These are phyloP conservation scores for Sinella curviseta DNA, from an alignment of 1,140 invertebrate genomes.

Conservation along the genomic window DNA sequence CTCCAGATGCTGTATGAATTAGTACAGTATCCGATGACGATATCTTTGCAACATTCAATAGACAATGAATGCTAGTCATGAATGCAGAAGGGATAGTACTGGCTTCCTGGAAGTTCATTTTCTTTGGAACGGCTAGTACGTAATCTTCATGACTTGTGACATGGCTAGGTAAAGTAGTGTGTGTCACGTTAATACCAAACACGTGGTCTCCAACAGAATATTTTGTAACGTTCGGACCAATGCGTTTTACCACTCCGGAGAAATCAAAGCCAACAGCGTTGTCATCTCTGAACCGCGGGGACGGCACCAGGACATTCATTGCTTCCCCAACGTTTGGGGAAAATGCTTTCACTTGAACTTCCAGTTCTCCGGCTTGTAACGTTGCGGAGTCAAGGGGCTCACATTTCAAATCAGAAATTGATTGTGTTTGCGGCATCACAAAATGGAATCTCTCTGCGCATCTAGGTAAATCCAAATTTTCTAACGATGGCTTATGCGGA, in stretches of 20 bases:
- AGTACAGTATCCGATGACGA: not conserved
- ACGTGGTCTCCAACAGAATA: not conserved
- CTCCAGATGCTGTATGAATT: not conserved
- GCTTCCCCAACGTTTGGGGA: not conserved
- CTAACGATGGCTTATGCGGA: not conserved
- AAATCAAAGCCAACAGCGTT: conserved; percentile 3
- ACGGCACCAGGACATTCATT: not conserved
- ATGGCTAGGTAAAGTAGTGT: not conserved
- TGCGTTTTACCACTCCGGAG: not conserved
- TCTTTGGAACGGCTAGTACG: not conserved
- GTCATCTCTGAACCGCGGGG: not conserved
- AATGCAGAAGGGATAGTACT: not conserved
- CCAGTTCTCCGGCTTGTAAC: not conserved
- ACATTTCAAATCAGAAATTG: not conserved
- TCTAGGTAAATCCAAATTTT: not conserved
- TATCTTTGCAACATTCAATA: not conserved
- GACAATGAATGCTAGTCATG: not conserved
- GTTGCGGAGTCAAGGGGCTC: not conserved
- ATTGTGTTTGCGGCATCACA: not conserved
- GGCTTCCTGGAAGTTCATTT: not conserved
- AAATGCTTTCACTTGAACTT: conserved; percentile 3
- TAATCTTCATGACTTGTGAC: not conserved
- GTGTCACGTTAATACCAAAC: not conserved
- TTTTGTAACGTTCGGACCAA: not conserved
- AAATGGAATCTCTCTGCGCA: not conserved